phyloP scores from a whole-genome alignment of 2,113 vertebrate species.

The Excalfactoria chinensis region DNA sequence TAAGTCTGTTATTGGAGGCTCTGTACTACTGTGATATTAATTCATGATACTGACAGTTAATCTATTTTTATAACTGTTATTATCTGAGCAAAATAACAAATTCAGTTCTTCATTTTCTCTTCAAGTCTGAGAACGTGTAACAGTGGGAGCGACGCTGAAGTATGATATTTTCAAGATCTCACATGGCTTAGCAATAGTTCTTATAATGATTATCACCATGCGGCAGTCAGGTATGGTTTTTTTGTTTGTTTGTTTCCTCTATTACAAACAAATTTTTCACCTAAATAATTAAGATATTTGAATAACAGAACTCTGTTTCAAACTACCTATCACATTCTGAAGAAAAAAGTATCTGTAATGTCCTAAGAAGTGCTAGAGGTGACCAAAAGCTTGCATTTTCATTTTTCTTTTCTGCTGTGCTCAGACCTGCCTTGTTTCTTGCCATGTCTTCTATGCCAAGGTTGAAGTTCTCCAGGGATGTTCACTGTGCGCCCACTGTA shows the following conservation, averaged over 20 bases:
- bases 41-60: conserved; percentile 51
- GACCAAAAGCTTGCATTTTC: neutral
- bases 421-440: neutral
- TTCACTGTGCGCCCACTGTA: neutral
- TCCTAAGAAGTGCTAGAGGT: neutral
- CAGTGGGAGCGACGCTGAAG: conserved; percentile 10
- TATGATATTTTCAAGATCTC: neutral
- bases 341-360: neutral
- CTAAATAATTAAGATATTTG: neutral
- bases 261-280: neutral
- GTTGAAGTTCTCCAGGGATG: neutral
- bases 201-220: neutral
- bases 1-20: conserved; percentile 1
- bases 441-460: neutral
- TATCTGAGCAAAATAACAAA: conserved; percentile 40
- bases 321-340: neutral
- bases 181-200: neutral
- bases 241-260: neutral
- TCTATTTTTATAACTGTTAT: conserved; percentile 58
- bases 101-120: conserved; percentile 45
- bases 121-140: neutral
- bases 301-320: neutral
- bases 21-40: conserved; percentile 15
- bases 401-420: neutral
- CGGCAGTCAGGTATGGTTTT: neutral